Conservation (phyloP, 2,113 vertebrate genomes). For the Tichodroma muraria region DNA sequence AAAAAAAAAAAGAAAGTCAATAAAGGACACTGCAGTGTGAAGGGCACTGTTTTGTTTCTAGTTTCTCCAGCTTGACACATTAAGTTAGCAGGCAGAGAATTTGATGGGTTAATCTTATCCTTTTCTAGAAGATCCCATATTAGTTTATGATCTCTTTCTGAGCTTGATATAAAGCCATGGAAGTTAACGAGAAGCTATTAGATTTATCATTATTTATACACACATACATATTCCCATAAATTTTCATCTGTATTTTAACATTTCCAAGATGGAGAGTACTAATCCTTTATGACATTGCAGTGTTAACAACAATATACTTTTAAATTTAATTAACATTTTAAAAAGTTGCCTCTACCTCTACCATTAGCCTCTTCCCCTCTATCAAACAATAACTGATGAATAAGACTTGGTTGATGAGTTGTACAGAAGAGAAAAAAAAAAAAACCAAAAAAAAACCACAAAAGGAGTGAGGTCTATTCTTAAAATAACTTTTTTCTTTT, state of each 20-base stretch:
- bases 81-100: not conserved
- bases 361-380: not conserved
- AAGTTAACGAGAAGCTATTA: constrained; percentile 23
- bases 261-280: not conserved
- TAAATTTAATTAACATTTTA: constrained; percentile 10
- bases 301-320: not conserved
- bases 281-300: constrained; percentile 4
- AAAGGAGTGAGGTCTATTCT: not conserved
- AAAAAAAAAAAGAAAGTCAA: not conserved
- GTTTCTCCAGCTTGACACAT: not conserved
- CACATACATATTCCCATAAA: not conserved
- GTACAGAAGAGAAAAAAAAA: not conserved
- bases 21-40: not conserved
- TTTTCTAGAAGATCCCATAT: not conserved
- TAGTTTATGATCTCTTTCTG: not conserved
- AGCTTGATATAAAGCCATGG: not conserved
- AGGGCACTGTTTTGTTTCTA: not conserved
- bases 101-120: not conserved
- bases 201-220: constrained; percentile 20
- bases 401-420: not conserved
- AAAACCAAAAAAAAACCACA: not conserved
- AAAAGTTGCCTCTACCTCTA: not conserved
- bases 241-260: constrained; percentile 12
- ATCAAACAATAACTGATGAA: not conserved
- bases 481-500: not conserved